These are phyloP conservation scores for Rhinolophus ferrumequinum DNA, from an alignment of 2,113 vertebrate genomes.

Conservation along the genomic window DNA sequence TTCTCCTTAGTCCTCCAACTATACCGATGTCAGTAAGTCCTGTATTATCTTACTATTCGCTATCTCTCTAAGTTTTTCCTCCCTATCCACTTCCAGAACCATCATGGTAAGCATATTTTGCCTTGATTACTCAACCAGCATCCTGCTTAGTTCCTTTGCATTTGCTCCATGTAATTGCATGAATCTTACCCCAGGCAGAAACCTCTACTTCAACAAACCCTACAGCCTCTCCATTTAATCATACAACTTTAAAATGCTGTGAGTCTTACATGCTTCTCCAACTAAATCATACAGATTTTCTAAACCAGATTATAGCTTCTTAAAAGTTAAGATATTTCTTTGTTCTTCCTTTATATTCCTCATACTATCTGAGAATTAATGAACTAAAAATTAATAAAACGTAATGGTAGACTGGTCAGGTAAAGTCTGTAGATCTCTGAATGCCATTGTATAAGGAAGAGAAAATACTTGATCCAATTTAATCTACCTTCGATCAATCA, in stretches of 20 bases:
- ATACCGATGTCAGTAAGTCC: background rate
- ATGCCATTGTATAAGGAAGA: background rate
- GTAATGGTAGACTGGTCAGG: background rate
- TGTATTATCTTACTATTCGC: background rate
- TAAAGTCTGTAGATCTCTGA: background rate
- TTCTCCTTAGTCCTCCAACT: background rate
- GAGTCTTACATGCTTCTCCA: constrained; percentile 8
- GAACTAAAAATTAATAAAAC: background rate
- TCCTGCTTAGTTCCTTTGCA: background rate
- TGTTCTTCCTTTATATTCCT: constrained; percentile 35
- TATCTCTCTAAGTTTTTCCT: background rate
- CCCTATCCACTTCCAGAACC: background rate
- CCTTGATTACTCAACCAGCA: background rate
- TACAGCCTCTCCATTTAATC: background rate
- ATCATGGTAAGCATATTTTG: background rate
- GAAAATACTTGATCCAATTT: background rate
- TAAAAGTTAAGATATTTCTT: background rate
- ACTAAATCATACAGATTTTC: background rate
- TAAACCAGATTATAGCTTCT: background rate
- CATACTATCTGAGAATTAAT: background rate
- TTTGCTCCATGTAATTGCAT: background rate
- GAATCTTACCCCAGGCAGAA: background rate
- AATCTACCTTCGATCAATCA: background rate
- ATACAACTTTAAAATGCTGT: background rate
- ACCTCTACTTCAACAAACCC: background rate